Evolutionary conservation across 2,113 vertebrate species (phyloP).

Genomic region (Origma solitaria): DNA sequence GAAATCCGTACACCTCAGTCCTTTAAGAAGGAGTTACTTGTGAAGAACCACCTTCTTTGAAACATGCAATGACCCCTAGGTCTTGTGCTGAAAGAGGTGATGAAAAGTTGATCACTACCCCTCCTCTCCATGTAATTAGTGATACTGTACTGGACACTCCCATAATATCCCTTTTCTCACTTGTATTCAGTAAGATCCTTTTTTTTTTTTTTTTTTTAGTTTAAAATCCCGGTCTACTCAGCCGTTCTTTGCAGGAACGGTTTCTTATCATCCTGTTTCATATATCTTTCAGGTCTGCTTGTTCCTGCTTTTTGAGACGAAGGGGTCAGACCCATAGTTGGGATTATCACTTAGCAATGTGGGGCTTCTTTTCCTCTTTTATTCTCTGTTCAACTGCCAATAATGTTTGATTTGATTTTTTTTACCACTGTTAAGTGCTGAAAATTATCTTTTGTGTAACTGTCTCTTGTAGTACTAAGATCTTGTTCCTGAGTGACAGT

Average conservation of each 20-base stretch:
- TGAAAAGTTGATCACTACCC: not conserved
- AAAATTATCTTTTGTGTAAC: not conserved
- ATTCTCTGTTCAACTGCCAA: not conserved
- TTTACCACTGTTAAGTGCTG: not conserved
- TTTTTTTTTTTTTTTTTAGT: not conserved
- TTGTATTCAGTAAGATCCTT: not conserved
- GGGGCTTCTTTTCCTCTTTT: not conserved
- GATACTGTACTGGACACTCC: not conserved
- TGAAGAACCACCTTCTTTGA: not conserved
- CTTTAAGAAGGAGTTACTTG: not conserved
- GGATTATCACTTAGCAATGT: not conserved
- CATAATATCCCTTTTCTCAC: not conserved
- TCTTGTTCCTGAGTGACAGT: not conserved
- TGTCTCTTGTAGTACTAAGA: not conserved
- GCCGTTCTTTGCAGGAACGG: not conserved
- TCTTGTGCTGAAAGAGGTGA: not conserved
- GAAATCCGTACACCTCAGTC: accelerated
- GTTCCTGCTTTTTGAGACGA: not conserved
- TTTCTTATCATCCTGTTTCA: not conserved
- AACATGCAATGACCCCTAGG: not conserved
- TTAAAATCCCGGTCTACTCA: not conserved
- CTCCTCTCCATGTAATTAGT: not conserved
- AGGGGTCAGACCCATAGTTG: not conserved
- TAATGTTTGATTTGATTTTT: not conserved
- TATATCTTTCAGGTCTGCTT: not conserved